Evolutionary conservation across 2,113 vertebrate genomes (phyloP).

Genomic region (Oplegnathus fasciatus): DNA sequence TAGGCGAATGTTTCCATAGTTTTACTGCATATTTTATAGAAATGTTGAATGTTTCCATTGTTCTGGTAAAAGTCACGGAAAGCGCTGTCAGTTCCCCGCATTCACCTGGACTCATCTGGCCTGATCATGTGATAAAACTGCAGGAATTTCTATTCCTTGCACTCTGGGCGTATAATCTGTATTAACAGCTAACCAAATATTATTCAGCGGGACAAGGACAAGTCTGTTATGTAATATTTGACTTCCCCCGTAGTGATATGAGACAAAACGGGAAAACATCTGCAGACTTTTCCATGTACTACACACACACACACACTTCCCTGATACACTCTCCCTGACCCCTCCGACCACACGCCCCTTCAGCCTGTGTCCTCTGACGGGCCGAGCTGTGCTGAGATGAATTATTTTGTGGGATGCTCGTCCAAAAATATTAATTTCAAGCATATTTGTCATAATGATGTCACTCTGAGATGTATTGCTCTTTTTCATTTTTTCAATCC

Average conservation of each 20-base stretch:
- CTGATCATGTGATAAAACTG: background rate
- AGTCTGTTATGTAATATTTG: slow-evolving; percentile 62
- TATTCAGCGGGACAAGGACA: slow-evolving; percentile 34
- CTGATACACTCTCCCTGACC: background rate
- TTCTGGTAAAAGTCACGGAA: background rate
- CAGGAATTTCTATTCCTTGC: background rate
- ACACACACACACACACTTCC: background rate
- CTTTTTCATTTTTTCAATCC: background rate
- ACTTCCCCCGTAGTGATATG: slow-evolving; percentile 42
- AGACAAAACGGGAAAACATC: slow-evolving; percentile 46
- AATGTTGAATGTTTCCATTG: background rate
- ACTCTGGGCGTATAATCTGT: slow-evolving; percentile 19
- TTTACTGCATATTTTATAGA: background rate
- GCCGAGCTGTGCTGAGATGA: background rate
- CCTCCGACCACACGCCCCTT: background rate
- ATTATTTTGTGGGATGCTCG: background rate
- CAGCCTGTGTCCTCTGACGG: background rate
- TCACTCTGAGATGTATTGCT: background rate
- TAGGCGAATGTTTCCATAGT: background rate
- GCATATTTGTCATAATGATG: background rate
- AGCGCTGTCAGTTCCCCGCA: background rate
- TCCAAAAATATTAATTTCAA: slow-evolving; percentile 8
- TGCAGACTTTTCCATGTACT: slow-evolving; percentile 46
- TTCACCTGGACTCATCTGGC: slow-evolving; percentile 5
- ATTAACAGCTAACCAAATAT: slow-evolving; percentile 67